Percentiles rank a stretch among this genome's conserved stretches.
Conservation (phyloP, 2,113 vertebrate genomes). For the Catharus bicknelli region DNA sequence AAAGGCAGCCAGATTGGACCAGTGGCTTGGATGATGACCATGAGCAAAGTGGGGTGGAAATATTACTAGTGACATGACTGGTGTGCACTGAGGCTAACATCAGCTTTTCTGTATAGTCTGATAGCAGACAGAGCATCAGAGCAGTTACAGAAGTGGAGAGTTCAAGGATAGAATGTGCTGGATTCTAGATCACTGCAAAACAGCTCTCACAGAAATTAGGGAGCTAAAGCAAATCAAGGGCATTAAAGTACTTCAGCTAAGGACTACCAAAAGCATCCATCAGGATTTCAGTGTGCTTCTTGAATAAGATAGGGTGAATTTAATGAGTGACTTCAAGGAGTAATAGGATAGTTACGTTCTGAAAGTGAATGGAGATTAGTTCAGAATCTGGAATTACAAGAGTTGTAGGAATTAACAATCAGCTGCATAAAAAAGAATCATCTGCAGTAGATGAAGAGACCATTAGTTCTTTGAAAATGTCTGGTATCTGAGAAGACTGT, state of each 20-base stretch:
- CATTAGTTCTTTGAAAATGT: slow-evolving; percentile 27
- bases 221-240: background rate
- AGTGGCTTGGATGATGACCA: background rate
- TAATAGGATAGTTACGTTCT: background rate
- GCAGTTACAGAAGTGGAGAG: background rate
- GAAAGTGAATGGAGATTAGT: slow-evolving; percentile 35
- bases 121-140: background rate
- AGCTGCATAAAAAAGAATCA: slow-evolving; percentile 18
- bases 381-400: slow-evolving; percentile 43
- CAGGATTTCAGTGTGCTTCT: background rate
- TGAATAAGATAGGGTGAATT: background rate
- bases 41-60: background rate
- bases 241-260: background rate
- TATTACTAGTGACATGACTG: background rate
- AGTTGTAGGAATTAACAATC: slow-evolving; percentile 42
- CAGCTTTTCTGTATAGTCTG: background rate
- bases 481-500: background rate
- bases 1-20: background rate
- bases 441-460: slow-evolving; percentile 27
- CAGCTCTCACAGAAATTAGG: background rate
- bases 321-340: slow-evolving; percentile 32
- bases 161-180: background rate
- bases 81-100: background rate
- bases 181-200: background rate
- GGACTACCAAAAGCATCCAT: background rate